phyloP scores from a whole-genome alignment of 2,888 invertebrate genomes.

The Argyra leucocephala region DNA sequence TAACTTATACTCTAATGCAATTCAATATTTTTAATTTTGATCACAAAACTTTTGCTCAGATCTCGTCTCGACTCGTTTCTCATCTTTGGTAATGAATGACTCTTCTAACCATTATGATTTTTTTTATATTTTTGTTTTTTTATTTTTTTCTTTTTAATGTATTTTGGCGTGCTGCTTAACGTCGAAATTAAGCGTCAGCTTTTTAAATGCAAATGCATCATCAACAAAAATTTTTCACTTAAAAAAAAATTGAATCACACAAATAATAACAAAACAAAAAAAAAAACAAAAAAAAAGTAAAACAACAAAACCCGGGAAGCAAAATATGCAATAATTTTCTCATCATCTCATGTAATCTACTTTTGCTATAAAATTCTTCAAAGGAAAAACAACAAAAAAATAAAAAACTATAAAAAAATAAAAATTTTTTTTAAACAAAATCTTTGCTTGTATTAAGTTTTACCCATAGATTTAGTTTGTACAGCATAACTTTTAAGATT shows the following conservation, averaged over 20 bases:
- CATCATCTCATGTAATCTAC: background rate
- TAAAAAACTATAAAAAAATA: background rate
- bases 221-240: background rate
- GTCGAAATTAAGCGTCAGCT: constrained; percentile 7
- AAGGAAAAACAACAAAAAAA: background rate
- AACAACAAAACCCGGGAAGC: background rate
- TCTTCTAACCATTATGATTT: background rate
- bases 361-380: background rate
- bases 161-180: constrained; percentile 8
- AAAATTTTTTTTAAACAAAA: background rate
- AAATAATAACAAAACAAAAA: background rate
- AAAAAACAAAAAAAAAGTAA: background rate
- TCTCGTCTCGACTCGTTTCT: too few relatives aligned
- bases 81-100: too few relatives aligned
- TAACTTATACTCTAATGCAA: too few relatives aligned
- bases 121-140: background rate
- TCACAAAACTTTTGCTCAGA: too few relatives aligned
- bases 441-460: constrained; percentile 3
- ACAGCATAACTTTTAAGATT: background rate
- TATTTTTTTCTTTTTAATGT: background rate
- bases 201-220: constrained; percentile 6
- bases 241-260: background rate
- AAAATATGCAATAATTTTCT: constrained; percentile 3
- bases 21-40: background rate
- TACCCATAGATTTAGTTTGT: background rate